phyloP scores from a whole-genome alignment of 2,888 invertebrate species.

The Neria commutata region DNA sequence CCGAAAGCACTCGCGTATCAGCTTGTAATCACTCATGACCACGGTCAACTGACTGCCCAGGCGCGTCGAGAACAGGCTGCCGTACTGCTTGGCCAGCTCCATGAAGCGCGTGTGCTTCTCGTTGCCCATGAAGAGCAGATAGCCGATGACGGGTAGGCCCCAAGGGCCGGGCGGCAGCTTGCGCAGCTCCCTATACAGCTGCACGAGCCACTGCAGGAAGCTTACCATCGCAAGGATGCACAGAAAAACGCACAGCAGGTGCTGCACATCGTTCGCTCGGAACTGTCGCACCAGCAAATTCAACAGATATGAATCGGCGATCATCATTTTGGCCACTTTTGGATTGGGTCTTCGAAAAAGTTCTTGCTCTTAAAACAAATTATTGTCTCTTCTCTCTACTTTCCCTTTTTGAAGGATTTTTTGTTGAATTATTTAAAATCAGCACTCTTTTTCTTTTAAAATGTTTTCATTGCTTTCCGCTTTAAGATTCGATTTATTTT shows the following conservation, averaged over 20 bases:
- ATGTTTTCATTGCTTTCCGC: neutral
- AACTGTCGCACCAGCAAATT: slow-evolving; percentile 55
- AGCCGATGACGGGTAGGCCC: slow-evolving; percentile 85
- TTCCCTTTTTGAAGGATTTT: slow-evolving; percentile 5
- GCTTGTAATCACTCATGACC: slow-evolving; percentile 84
- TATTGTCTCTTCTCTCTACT: neutral
- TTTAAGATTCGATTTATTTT: slow-evolving; percentile 1
- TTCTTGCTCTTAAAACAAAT: neutral
- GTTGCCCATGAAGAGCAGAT: slow-evolving; percentile 79
- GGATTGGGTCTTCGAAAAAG: neutral
- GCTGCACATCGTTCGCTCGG: slow-evolving; percentile 53
- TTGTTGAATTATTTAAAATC: slow-evolving; percentile 10
- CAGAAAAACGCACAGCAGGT: slow-evolving; percentile 55
- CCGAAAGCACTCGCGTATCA: slow-evolving; percentile 84
- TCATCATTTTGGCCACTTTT: slow-evolving; percentile 37
- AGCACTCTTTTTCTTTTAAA: slow-evolving; percentile 8
- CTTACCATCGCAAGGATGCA: slow-evolving; percentile 53
- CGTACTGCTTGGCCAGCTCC: slow-evolving; percentile 78
- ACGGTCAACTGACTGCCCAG: slow-evolving; percentile 84
- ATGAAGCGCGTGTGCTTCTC: slow-evolving; percentile 78
- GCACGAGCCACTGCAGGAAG: slow-evolving; percentile 58
- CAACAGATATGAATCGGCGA: slow-evolving; percentile 55
- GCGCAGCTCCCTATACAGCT: slow-evolving; percentile 53
- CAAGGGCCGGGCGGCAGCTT: slow-evolving; percentile 85
- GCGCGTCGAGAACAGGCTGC: slow-evolving; percentile 79